Base-by-base conservation (phyloP, 1,140 invertebrate genomes). In the Tetranychus urticae region DNA sequence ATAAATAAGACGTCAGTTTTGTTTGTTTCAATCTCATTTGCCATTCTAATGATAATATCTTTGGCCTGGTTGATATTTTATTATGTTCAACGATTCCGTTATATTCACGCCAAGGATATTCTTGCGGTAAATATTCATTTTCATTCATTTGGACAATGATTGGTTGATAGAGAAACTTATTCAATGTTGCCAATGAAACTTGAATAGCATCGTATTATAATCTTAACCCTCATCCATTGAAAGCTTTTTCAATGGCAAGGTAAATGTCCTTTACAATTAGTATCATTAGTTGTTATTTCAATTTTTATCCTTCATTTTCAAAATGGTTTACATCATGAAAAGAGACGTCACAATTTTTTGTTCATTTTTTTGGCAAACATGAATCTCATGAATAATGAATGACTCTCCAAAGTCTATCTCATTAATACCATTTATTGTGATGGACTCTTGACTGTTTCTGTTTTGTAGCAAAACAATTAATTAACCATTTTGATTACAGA, bases 21-120 rank as follows among this genome's bases (percentile, higher is more conserved):
- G 56, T 92, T 93, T 72, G 88, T 93, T 4, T 89, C 87, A 33
- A 86, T 92, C 63, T 91, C 88, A 1, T 93, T 93, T 73, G 90
- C 92, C 64, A 84, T 93, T 52, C 76, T 92, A 58, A 90, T 92
- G 85, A 82, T 92, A 62, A 90, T 92, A 48, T 90, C 86, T 1
- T 73, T 92, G 62, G 85, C 87, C 1, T 93, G 89, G 89, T 78
- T 93, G 2, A 81, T 91, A 31, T 92, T 92, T 74, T 93, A 93
- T 75, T 92, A 92, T 71, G 82, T 92, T 47, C 88, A 92, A 73
- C 76, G 88, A 62, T 90, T 90, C 72, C 77, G 88, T 36, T 91
- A 92, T 72, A 83, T 90, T 59, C 86, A 92, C 72, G 86, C 88
- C 39, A 92, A 92, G 72, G 88, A 79, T 67, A 69, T 76, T 63